phyloP scores from a whole-genome alignment of 2,113 vertebrate genomes.

The Pycnonotus jocosus region DNA sequence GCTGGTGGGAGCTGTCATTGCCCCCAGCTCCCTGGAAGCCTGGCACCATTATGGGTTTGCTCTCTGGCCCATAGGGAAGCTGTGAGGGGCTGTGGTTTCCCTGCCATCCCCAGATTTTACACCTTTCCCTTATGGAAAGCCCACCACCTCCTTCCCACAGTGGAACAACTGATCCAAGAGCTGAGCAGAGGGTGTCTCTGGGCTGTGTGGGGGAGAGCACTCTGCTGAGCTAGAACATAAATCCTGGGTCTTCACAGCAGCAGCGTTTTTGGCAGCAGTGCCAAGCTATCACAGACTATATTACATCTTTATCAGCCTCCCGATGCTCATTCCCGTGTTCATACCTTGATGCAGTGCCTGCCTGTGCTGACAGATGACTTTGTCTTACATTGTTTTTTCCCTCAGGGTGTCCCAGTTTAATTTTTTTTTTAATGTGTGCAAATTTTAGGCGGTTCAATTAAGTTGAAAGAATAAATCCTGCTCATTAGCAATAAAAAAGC shows the following conservation, averaged over 20 bases:
- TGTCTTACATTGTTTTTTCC: background rate
- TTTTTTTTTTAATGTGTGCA: background rate
- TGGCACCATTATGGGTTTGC: background rate
- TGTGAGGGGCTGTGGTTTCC: background rate
- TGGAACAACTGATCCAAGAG: background rate
- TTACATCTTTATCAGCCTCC: background rate
- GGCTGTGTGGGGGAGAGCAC: background rate
- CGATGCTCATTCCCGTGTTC: background rate
- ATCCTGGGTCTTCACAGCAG: background rate
- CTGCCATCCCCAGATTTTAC: background rate
- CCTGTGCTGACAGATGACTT: background rate
- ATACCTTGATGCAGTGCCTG: background rate
- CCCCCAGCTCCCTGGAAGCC: background rate
- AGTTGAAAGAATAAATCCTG: background rate
- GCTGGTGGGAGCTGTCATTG: background rate
- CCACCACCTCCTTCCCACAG: accelerated
- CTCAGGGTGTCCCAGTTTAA: background rate
- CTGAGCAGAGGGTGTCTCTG: background rate
- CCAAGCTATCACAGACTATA: background rate
- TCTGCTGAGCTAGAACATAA: background rate
- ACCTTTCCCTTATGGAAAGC: background rate
- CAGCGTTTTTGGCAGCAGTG: background rate
- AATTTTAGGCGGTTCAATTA: background rate
- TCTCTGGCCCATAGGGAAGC: accelerated
- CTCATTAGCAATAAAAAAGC: background rate